phyloP scores from a whole-genome alignment of 2,888 invertebrate genomes.

The Abrostola tripartita region DNA sequence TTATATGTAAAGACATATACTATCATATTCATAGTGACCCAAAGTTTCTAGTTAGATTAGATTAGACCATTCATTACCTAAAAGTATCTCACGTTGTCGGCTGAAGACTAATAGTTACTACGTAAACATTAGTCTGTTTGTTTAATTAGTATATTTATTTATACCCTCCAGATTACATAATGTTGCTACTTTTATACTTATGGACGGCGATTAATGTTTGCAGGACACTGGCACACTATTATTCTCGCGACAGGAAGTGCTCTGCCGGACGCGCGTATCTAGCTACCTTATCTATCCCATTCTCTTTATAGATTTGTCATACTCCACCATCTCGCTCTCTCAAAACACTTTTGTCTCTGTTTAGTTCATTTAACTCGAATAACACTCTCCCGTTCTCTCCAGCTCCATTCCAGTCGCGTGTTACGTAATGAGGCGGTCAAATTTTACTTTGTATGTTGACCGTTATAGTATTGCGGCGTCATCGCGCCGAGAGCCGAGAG shows the following conservation, averaged over 20 bases:
- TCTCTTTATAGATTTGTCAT: constrained; percentile 76
- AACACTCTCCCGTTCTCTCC: constrained; percentile 67
- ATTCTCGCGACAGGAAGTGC: constrained; percentile 76
- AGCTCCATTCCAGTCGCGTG: constrained; percentile 71
- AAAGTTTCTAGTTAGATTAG: no score
- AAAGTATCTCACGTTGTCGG: no score
- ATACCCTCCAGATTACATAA: constrained; percentile 24
- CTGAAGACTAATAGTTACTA: no score
- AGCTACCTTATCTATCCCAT: constrained; percentile 83
- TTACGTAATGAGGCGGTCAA: constrained; percentile 83
- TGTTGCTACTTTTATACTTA: constrained; percentile 40
- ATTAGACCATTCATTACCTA: no score
- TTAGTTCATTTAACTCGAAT: constrained; percentile 59
- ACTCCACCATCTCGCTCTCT: constrained; percentile 72
- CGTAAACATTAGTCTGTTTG: background rate
- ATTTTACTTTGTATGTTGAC: constrained; percentile 81
- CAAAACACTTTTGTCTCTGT: constrained; percentile 66
- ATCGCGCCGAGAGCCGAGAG: constrained; percentile 61
- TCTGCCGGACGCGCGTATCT: constrained; percentile 84
- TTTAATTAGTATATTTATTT: background rate
- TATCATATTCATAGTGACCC: no score
- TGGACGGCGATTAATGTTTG: constrained; percentile 57
- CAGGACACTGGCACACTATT: constrained; percentile 64
- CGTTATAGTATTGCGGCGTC: constrained; percentile 80
- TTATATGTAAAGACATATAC: no score